Conservation (phyloP, 2,113 vertebrate genomes). For the Chlamydotis undulata region DNA sequence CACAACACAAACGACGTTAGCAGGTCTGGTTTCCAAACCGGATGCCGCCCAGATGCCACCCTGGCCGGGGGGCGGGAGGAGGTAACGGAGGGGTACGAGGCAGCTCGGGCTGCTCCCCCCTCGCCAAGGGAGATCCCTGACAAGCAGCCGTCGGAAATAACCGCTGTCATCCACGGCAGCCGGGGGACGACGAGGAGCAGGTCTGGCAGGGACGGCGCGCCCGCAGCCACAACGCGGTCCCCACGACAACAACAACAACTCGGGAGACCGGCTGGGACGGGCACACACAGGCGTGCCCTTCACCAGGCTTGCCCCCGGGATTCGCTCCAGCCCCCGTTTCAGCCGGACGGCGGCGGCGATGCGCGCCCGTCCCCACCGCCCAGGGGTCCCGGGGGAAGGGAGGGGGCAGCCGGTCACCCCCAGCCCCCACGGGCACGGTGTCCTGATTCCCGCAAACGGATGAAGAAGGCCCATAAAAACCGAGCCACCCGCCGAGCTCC, state of each 20-base stretch:
- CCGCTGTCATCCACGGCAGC: accelerated
- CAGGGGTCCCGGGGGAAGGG: neutral
- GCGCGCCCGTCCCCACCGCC: too few species aligned
- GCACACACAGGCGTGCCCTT: neutral
- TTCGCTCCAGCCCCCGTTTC: neutral
- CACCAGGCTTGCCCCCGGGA: neutral
- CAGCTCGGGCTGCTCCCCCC: neutral
- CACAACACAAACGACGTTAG: neutral
- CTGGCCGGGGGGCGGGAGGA: neutral
- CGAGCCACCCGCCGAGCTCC: neutral
- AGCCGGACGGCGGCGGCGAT: neutral
- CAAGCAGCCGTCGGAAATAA: neutral
- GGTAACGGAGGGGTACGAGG: neutral
- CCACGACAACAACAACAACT: neutral
- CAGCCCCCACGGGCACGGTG: neutral
- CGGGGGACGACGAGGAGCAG: neutral
- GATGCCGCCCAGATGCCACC: neutral
- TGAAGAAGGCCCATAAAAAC: neutral
- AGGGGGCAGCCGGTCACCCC: neutral
- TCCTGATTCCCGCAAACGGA: neutral
- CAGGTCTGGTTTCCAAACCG: neutral
- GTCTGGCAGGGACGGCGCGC: neutral
- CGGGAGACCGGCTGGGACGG: neutral
- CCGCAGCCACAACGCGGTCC: neutral
- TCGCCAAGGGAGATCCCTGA: neutral